These are phyloP conservation scores for Tipula unca DNA, from an alignment of 2,888 invertebrate genomes.

Conservation along the genomic window DNA sequence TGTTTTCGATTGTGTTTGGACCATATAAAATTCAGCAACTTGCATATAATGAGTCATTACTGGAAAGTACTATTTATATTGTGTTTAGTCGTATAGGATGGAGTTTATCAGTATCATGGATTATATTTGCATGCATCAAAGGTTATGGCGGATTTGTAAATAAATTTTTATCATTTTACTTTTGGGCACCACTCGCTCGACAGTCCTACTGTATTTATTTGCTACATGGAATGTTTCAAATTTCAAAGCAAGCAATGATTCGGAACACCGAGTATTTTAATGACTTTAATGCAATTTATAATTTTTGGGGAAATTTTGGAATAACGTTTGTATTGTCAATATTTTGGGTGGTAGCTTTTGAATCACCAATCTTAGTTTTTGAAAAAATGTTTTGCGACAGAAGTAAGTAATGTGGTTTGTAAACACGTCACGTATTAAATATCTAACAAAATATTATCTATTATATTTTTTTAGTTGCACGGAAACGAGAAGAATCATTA, in stretches of 20 bases:
- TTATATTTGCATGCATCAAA: too few relatives aligned
- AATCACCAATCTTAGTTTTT: constrained; percentile 25
- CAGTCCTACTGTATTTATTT: constrained; percentile 27
- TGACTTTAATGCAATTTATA: constrained; percentile 30
- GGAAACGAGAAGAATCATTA: not conserved
- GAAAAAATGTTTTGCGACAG: constrained; percentile 24
- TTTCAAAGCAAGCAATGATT: constrained; percentile 21
- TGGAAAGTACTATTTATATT: constrained; percentile 25
- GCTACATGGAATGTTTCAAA: constrained; percentile 26
- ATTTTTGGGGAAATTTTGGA: constrained; percentile 26
- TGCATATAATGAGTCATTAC: not conserved
- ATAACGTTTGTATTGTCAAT: constrained; percentile 24
- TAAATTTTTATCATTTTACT: constrained; percentile 25
- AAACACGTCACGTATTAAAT: too few relatives aligned
- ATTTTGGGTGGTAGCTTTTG: constrained; percentile 25
- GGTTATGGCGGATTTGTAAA: constrained; percentile 27
- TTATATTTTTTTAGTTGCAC: not conserved
- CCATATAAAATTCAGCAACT: constrained; percentile 21
- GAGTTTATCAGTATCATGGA: constrained; percentile 25
- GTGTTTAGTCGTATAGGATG: constrained; percentile 26
- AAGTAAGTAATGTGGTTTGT: not conserved
- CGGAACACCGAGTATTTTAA: constrained; percentile 19
- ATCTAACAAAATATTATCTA: too few relatives aligned
- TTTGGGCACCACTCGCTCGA: constrained; percentile 27
- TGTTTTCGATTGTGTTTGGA: constrained; percentile 25